Evolutionary conservation across 2,113 vertebrate species (phyloP).

Genomic region (Myodes glareolus): DNA sequence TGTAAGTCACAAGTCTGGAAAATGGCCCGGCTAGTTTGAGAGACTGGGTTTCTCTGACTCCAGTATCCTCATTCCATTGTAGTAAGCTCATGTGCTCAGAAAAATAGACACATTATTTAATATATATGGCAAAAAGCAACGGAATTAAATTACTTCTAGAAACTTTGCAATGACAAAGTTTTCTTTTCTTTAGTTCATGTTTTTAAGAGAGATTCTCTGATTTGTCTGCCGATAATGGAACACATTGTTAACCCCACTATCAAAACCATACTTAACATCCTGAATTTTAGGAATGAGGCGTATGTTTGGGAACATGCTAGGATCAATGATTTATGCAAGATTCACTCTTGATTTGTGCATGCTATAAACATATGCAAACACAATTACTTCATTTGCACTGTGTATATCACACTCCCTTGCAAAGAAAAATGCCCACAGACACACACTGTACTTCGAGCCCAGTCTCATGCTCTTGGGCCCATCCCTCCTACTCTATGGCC

Average conservation of each 20-base stretch:
- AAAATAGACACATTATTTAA: neutral
- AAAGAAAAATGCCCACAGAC: neutral
- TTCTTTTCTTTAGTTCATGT: neutral
- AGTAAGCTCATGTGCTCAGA: constrained; percentile 60
- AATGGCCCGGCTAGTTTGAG: constrained; percentile 48
- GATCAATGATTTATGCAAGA: neutral
- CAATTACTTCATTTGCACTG: constrained; percentile 21
- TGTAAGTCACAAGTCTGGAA: constrained; percentile 64
- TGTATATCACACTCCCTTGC: neutral
- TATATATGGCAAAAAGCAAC: constrained; percentile 35
- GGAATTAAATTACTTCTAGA: neutral
- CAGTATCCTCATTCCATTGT: constrained; percentile 68
- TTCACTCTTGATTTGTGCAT: constrained; percentile 43
- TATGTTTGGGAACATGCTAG: neutral
- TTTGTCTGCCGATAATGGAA: neutral
- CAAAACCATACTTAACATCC: constrained; percentile 33
- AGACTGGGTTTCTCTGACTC: constrained; percentile 73
- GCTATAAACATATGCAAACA: neutral
- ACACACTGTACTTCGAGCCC: neutral
- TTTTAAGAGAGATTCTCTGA: neutral
- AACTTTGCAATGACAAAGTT: neutral
- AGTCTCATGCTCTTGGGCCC: neutral
- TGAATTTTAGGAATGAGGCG: constrained; percentile 17
- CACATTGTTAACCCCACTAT: neutral
- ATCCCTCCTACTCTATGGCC: neutral